phyloP scores from a whole-genome alignment of 64 coral and sea anemone species.

The Montipora foliosa region DNA sequence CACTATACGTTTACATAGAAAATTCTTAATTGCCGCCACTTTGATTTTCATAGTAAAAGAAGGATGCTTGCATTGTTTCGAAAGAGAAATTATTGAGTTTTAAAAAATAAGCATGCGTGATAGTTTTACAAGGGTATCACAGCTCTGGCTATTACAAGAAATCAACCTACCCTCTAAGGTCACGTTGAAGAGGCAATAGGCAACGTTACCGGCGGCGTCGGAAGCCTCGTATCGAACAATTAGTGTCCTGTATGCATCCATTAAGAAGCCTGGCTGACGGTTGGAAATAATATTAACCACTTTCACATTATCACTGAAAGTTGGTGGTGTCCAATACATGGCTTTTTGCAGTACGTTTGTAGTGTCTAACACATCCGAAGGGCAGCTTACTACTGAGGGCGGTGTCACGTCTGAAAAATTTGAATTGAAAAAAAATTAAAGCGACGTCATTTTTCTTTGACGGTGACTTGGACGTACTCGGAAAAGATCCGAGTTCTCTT shows the following conservation, averaged over 20 bases:
- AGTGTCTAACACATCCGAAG: constrained; percentile 18
- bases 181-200: constrained; percentile 77
- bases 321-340: constrained; percentile 78
- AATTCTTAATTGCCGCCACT: too few species aligned
- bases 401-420: constrained; percentile 73
- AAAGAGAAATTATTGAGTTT: too few species aligned
- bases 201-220: constrained; percentile 86
- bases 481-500: too few species aligned
- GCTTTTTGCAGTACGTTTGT: constrained; percentile 3
- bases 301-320: constrained; percentile 92
- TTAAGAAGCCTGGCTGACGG: constrained; percentile 75
- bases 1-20: too few species aligned
- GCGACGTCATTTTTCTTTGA: background rate
- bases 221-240: constrained; percentile 82
- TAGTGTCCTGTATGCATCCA: constrained; percentile 70
- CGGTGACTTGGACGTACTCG: too few species aligned
- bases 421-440: background rate
- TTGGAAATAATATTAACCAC: constrained; percentile 66
- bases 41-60: too few species aligned
- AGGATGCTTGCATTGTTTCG: too few species aligned
- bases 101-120: too few species aligned
- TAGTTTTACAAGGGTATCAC: too few species aligned
- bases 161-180: constrained; percentile 61
- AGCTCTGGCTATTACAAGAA: background rate
- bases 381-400: constrained; percentile 69